Base-by-base conservation (phyloP, 92 coral and sea anemone species). In the Phenganax subtilis region DNA sequence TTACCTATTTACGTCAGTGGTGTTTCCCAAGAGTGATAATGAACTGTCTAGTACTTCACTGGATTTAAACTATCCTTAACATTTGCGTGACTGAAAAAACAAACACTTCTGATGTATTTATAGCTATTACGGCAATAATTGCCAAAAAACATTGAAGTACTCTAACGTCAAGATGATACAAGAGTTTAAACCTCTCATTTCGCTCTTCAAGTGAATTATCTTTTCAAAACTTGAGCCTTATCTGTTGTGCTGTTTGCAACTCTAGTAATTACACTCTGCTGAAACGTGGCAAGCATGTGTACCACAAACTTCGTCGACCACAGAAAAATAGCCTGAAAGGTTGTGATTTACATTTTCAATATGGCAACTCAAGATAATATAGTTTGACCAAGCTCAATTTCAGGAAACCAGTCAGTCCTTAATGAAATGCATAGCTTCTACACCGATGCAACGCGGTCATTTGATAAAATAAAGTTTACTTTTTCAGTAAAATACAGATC, bases 61-160 rank as follows among this genome's bases (percentile, higher is more conserved):
- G 65, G 65, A 59, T 59, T 59, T 59, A 59, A 59, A 10, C 16
- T 14, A 25, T 25, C 65, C 7, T n/a, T 57, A 57, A 37, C 47
- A 5, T 37, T 37, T 37, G 47, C 47, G 47, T 37, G 47, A 37
- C 47, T 37, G 47, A 14, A 59, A 59, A 59, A 59, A 59, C 65
- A 59, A 61, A 12, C 25, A 17, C 8, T 61, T 61, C 67, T 30
- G 73, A 2, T 68, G 11, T 68, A 68, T 68, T 68, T 30, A 68
- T 68, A 68, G 73, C 52, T 37, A 30, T 68, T 68, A 68, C 73
- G 37, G 47, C 70, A 20, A 20, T 28, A 64, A 37, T 37, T 37
- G 47, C 47, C 47, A 37, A 37, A 37, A 37, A 64, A 64, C 31
- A 64, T 64, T 20, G 30, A 6, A 44, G 70, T 44, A 17, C 70